Evolutionary conservation across 2,888 invertebrate genomes (phyloP).

Genomic region (Drosophila fulvimacula): DNA sequence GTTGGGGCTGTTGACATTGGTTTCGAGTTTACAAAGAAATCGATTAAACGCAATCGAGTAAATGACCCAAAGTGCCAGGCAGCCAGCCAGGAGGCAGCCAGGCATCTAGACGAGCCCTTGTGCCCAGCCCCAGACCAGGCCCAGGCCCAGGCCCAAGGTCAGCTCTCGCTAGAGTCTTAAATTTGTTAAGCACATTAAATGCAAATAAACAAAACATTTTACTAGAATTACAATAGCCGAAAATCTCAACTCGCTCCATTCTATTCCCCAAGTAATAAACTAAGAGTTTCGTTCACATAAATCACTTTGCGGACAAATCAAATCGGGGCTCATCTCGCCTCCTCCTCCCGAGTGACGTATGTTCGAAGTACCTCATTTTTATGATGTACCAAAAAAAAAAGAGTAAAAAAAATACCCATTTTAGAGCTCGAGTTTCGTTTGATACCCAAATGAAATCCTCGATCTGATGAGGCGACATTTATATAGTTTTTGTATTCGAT

Average conservation of each 20-base stretch:
- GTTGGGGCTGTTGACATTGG: conserved; percentile 83
- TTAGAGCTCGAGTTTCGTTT: conserved; percentile 31
- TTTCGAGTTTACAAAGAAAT: conserved; percentile 83
- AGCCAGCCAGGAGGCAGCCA: not conserved
- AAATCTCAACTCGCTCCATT: not conserved
- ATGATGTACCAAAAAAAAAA: conserved; percentile 37
- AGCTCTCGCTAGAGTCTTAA: conserved; percentile 28
- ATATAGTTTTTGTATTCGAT: conserved; percentile 24
- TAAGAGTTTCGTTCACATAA: conserved; percentile 36
- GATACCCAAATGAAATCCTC: conserved; percentile 24
- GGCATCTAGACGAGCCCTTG: not conserved
- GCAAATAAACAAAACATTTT: conserved; percentile 34
- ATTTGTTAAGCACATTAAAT: conserved; percentile 28
- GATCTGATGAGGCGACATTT: conserved; percentile 55
- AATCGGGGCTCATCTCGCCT: conserved; percentile 4
- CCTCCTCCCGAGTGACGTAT: conserved; percentile 14
- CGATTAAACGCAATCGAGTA: conserved; percentile 82
- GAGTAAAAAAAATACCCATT: too few species aligned
- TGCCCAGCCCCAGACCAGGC: conserved; percentile 45
- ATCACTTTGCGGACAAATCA: conserved; percentile 58
- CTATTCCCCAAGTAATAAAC: conserved; percentile 9
- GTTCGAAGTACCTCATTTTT: conserved; percentile 62
- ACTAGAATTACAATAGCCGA: conserved; percentile 27
- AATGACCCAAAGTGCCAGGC: conserved; percentile 73
- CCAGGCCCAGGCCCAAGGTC: conserved; percentile 67